Evolutionary conservation across 2,888 invertebrate genomes (phyloP), one percentile per base, ranked within the genome.

Genomic region (Acleris emargana): DNA sequence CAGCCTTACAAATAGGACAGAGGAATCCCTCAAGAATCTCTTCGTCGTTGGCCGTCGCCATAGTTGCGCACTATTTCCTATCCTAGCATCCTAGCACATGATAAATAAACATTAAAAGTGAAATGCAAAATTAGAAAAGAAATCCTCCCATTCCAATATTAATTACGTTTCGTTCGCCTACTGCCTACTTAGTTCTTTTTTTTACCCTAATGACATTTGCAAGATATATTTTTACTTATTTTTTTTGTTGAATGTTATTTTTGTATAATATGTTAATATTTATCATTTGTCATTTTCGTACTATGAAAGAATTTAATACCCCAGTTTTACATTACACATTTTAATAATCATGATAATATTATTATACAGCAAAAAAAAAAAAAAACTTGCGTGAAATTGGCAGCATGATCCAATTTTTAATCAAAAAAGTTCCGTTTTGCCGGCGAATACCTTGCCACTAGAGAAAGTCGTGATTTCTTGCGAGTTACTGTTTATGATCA

Each of bases 1-100:
- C 98, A 47, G 96, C 95, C 89, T 97, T 96, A 80, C 99, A 99
- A 76, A 98, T 97, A 0, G 99, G 99, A 85, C 99, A 99, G 11
- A 99, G 93, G 82, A 99, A 99, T 5, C 99, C 99, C 87, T 99
- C 98, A 68, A 97, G 92, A 73, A 97, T 96, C 76, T 94, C 94
- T 49, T 93, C 94, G 58, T 91, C 93, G 69, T 91, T 88, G 67
- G 87, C 79, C 64, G 86, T 72, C 68, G 92, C 92, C 92, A 92
- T 92, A 52, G 70, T 81, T 71, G 57, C 38, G 50, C 18, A 58
- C 62, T 17, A 52, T 58, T 72, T 72, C 64, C 69, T 75, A 77
- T 72, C 64, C 69, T 75, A 77, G n/a, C n/a, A n/a, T n/a, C n/a
- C 64, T 68, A 70, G 62, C 17, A 70, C 75, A 76, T 75, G 32